Percentiles rank a stretch among this genome's conserved stretches.
phyloP scores from a whole-genome alignment of 1,140 invertebrate species.

The Pararge aegeria region DNA sequence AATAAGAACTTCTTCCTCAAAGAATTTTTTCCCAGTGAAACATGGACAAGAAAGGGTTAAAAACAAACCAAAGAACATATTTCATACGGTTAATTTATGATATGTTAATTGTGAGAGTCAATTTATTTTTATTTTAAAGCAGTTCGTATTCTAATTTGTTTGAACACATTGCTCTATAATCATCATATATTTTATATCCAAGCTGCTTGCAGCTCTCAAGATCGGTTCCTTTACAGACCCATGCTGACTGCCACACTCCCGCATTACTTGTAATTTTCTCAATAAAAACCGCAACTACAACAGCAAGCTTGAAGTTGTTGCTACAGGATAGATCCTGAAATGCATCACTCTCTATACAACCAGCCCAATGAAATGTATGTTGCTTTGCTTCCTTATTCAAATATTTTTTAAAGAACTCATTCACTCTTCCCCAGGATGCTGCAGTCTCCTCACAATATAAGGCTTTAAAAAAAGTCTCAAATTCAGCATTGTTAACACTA shows the following conservation, averaged over 20 bases:
- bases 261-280: constrained; percentile 13
- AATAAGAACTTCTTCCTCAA: too few species aligned
- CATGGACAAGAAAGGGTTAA: too few species aligned
- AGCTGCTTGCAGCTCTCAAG: constrained; percentile 22
- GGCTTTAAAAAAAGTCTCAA: not conserved
- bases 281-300: constrained; percentile 25
- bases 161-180: not conserved
- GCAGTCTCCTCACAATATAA: constrained; percentile 18
- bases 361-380: constrained; percentile 22
- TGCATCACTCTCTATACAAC: constrained; percentile 20
- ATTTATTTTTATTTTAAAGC: too few species aligned
- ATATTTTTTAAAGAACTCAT: constrained; percentile 26
- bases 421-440: constrained; percentile 13
- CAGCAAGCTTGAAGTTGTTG: constrained; percentile 19
- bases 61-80: too few species aligned
- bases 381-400: constrained; percentile 8
- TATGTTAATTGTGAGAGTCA: too few species aligned
- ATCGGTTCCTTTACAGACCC: constrained; percentile 16
- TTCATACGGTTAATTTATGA: too few species aligned
- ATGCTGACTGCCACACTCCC: constrained; percentile 25
- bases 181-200: constrained; percentile 14
- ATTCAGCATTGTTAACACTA: not conserved
- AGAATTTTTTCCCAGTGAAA: too few species aligned
- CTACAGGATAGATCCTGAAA: constrained; percentile 27
- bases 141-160: too few species aligned